These are phyloP conservation scores for Araneus ventricosus DNA, from an alignment of 1,140 invertebrate species.

Conservation along the genomic window DNA sequence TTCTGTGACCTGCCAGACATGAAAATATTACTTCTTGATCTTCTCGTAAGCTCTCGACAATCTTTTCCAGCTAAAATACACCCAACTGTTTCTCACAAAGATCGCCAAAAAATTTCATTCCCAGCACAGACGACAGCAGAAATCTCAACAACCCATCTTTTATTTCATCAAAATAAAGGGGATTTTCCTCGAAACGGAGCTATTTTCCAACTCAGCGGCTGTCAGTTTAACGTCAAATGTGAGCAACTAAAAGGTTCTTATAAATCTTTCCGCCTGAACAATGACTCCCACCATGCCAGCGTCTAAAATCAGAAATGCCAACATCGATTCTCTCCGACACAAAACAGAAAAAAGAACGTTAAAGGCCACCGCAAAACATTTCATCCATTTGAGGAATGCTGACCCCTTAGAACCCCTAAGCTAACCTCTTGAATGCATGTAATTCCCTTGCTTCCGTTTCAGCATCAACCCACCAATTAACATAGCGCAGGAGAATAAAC, in stretches of 20 bases:
- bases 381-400: background rate
- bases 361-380: background rate
- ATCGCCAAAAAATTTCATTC: background rate
- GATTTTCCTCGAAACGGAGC: background rate
- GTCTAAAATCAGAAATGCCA: background rate
- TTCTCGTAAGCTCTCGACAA: background rate
- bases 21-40: background rate
- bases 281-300: background rate
- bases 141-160: background rate
- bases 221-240: slow-evolving; percentile 3
- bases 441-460: background rate
- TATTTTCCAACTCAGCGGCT: background rate
- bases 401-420: background rate
- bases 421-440: background rate
- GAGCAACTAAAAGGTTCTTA: background rate
- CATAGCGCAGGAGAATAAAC: background rate
- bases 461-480: background rate
- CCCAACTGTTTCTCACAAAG: background rate
- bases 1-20: background rate
- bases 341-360: background rate
- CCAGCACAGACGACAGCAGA: background rate
- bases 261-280: background rate
- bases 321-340: background rate
- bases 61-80: background rate
- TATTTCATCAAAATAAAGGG: background rate